phyloP scores from a whole-genome alignment of 2,888 invertebrate genomes.

The Caenorhabditis macrosperma region DNA sequence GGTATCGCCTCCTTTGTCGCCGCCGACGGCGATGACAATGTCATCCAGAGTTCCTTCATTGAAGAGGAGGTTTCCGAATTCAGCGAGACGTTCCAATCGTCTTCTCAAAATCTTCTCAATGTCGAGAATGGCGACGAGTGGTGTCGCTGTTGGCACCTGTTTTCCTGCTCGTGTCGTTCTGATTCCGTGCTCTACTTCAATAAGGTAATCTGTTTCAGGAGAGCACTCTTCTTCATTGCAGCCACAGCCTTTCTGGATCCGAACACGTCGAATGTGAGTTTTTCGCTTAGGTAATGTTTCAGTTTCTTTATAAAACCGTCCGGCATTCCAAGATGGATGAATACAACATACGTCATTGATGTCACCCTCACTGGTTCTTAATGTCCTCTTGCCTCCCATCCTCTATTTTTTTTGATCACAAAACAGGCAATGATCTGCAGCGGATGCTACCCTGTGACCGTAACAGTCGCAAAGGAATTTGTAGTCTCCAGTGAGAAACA shows the following conservation, averaged over 20 bases:
- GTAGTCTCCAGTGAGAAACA: no score
- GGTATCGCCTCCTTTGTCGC: neutral
- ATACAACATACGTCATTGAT: neutral
- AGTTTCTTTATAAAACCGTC: neutral
- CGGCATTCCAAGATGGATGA: neutral
- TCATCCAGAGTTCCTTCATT: neutral
- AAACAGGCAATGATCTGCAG: no score
- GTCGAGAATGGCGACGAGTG: neutral
- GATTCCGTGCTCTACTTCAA: neutral
- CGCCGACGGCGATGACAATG: conserved; percentile 3
- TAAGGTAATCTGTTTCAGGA: neutral
- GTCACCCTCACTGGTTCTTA: no score
- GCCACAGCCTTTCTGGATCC: neutral
- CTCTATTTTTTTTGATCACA: no score
- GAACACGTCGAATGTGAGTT: neutral
- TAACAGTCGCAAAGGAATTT: no score
- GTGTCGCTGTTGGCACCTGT: neutral
- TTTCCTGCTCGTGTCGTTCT: neutral
- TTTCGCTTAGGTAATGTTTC: neutral
- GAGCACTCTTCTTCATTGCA: neutral
- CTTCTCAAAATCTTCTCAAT: neutral
- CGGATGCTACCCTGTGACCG: no score
- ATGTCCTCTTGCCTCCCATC: no score
- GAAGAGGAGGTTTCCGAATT: neutral
- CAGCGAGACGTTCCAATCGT: neutral